Evolutionary conservation across 2,113 vertebrate species (phyloP).

Genomic region (Gyps fulvus): DNA sequence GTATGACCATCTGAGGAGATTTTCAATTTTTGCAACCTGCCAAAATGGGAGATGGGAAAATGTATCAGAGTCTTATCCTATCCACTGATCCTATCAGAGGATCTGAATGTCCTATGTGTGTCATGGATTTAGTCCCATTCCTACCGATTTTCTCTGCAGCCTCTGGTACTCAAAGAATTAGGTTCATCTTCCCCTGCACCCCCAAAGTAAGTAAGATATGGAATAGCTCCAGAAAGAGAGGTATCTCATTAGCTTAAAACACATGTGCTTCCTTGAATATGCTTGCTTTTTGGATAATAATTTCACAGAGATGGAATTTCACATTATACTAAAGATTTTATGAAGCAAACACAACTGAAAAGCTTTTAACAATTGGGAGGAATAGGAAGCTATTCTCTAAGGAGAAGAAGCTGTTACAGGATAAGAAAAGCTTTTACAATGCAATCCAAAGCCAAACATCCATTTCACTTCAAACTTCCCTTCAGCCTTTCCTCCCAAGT

Average conservation of each 20-base stretch:
- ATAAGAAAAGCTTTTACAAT: background rate
- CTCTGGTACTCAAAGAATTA: background rate
- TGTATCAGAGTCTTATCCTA: background rate
- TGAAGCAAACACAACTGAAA: background rate
- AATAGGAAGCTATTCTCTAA: background rate
- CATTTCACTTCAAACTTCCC: background rate
- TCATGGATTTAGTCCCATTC: background rate
- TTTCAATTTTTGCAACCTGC: background rate
- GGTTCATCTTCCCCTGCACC: background rate
- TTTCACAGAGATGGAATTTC: background rate
- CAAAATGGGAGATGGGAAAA: background rate
- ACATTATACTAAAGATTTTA: background rate
- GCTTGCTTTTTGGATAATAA: background rate
- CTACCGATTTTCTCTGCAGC: background rate
- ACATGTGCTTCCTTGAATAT: background rate
- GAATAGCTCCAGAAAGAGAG: background rate
- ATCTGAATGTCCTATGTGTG: background rate
- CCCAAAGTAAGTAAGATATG: background rate
- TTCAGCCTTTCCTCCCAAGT: background rate
- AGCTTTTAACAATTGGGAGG: background rate
- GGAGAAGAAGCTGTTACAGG: background rate
- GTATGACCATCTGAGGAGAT: background rate
- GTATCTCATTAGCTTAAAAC: background rate
- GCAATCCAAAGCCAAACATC: background rate
- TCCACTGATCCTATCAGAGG: background rate